Evolutionary conservation across 2,797 vertebrate genomes (phyloP).

Genomic region (Anabacerthia variegaticeps): DNA sequence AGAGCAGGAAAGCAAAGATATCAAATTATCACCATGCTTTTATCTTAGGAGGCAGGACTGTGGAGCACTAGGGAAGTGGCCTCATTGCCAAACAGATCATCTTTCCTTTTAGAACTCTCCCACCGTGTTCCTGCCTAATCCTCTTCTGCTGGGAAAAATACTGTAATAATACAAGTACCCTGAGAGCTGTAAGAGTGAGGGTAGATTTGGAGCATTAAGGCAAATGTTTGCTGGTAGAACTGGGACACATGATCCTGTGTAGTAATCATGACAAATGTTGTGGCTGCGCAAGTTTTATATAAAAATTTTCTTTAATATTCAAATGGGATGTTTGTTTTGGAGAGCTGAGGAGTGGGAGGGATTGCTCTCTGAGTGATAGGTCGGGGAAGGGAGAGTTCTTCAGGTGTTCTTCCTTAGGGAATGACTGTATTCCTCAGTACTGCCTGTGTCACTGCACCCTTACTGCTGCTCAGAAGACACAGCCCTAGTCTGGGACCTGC

Average conservation of each 20-base stretch:
- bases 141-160: not conserved
- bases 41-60: not conserved
- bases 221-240: not conserved
- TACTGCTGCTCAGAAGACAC: not conserved
- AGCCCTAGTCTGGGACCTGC: not conserved
- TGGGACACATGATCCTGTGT: accelerated
- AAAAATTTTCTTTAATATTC: not conserved
- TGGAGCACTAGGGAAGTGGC: not conserved
- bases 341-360: not conserved
- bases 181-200: not conserved
- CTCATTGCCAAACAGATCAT: not conserved
- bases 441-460: not conserved
- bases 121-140: not conserved
- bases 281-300: not conserved
- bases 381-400: not conserved
- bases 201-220: not conserved
- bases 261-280: not conserved
- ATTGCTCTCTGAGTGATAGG: not conserved
- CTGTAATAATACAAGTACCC: not conserved
- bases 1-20: not conserved
- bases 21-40: not conserved
- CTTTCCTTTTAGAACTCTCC: not conserved
- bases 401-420: not conserved
- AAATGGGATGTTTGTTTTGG: not conserved
- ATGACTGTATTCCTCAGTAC: not conserved